Percentiles rank a stretch among this genome's conserved stretches.
Conservation (phyloP, 2,797 vertebrate genomes). For the Netta rufina region DNA sequence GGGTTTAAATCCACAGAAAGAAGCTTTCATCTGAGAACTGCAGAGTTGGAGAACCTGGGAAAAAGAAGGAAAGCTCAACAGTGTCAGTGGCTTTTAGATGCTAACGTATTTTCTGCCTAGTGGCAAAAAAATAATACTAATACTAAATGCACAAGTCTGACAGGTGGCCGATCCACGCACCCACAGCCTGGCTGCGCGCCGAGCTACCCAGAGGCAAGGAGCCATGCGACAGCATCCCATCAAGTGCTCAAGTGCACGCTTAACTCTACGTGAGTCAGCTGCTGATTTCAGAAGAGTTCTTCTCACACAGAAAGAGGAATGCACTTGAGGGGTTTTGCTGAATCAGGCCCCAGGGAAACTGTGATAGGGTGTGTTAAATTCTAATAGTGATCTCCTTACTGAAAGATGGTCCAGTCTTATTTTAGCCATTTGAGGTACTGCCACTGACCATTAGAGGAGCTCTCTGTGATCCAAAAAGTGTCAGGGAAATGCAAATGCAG, state of each 20-base stretch:
- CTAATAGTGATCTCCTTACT: not conserved
- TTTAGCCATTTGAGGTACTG: not conserved
- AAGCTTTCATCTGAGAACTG: not conserved
- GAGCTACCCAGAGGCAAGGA: accelerated
- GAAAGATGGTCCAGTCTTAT: not conserved
- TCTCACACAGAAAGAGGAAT: not conserved
- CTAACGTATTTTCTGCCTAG: not conserved
- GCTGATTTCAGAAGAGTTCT: slow-evolving; percentile 10
- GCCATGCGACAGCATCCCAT: not conserved
- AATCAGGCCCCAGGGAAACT: not conserved
- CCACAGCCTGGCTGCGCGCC: not conserved
- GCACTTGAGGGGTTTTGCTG: not conserved
- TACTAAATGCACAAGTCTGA: accelerated
- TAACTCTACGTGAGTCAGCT: not conserved
- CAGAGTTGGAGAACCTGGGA: not conserved
- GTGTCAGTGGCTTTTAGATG: not conserved
- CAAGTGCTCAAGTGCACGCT: not conserved
- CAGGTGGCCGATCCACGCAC: accelerated
- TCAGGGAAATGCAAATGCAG: not conserved
- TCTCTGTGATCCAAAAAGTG: not conserved
- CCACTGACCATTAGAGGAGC: not conserved
- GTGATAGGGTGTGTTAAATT: not conserved
- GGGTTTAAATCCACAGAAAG: not conserved
- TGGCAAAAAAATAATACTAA: not conserved
- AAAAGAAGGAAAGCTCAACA: not conserved